Percentiles rank a stretch among this genome's conserved stretches.
These are phyloP conservation scores for Drosophila asahinai DNA, from an alignment of 1,140 invertebrate species.

Conservation along the genomic window DNA sequence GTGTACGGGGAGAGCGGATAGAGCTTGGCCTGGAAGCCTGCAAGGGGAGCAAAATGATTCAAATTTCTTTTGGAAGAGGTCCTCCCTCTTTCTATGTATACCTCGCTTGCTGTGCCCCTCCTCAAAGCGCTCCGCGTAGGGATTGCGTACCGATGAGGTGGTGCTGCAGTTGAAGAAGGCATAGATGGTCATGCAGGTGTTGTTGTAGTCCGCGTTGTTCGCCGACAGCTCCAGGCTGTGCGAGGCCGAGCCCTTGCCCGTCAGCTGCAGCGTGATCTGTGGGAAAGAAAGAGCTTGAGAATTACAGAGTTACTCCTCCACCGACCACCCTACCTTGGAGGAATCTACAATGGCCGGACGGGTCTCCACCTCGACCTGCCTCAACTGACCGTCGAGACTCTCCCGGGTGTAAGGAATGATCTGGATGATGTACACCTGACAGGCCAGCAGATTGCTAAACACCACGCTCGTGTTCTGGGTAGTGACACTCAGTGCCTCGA, in stretches of 20 bases:
- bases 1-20: constrained; percentile 66
- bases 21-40: constrained; percentile 67
- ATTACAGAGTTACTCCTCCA: not conserved
- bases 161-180: constrained; percentile 63
- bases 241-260: constrained; percentile 30
- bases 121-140: constrained; percentile 58
- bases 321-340: constrained; percentile 11
- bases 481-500: constrained; percentile 40
- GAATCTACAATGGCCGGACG: constrained; percentile 46
- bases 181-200: constrained; percentile 72
- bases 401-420: constrained; percentile 69
- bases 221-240: constrained; percentile 67
- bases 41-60: not conserved
- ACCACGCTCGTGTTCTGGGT: constrained; percentile 40
- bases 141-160: constrained; percentile 32
- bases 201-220: constrained; percentile 59
- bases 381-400: constrained; percentile 56
- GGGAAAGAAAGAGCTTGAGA: not conserved
- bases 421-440: constrained; percentile 72
- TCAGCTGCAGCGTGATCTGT: constrained; percentile 44
- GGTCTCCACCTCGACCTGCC: constrained; percentile 56
- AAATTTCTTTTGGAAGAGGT: not conserved
- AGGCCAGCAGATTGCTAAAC: constrained; percentile 59
- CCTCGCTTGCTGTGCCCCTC: constrained; percentile 67
- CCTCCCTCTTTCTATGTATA: not conserved